These are phyloP conservation scores for Scolopax mira DNA, from an alignment of 2,113 vertebrate genomes.

Conservation along the genomic window DNA sequence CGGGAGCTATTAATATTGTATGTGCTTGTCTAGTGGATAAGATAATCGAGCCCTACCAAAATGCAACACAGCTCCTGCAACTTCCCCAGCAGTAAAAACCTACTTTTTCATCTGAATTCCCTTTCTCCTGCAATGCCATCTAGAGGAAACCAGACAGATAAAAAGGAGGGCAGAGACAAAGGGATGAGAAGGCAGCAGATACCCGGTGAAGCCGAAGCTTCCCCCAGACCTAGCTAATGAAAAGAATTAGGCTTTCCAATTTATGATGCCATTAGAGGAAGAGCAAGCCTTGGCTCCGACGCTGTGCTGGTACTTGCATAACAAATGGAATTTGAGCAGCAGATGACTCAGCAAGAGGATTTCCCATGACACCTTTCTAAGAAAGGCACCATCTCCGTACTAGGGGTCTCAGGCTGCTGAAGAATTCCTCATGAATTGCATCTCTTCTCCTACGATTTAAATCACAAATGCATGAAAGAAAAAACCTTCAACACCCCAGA, in stretches of 20 bases:
- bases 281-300: neutral
- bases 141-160: slow-evolving; percentile 35
- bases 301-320: neutral
- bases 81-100: neutral
- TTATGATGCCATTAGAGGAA: neutral
- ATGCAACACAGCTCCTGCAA: slow-evolving; percentile 3
- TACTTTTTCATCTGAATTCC: neutral
- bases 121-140: slow-evolving; percentile 64
- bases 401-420: neutral
- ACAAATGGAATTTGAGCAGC: fast-evolving
- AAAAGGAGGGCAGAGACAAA: neutral
- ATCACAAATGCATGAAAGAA: fast-evolving
- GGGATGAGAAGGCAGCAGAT: neutral
- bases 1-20: slow-evolving; percentile 38
- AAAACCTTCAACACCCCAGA: neutral
- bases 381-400: fast-evolving
- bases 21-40: slow-evolving; percentile 8
- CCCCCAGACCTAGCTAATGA: neutral
- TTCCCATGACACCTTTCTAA: neutral
- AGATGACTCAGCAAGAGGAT: neutral
- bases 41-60: slow-evolving; percentile 44
- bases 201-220: fast-evolving
- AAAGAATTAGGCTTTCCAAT: neutral
- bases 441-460: neutral
- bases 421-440: neutral